Percentiles rank a stretch among this genome's conserved stretches.
Conservation (phyloP, 2,113 vertebrate species). For the Toxostoma redivivum region DNA sequence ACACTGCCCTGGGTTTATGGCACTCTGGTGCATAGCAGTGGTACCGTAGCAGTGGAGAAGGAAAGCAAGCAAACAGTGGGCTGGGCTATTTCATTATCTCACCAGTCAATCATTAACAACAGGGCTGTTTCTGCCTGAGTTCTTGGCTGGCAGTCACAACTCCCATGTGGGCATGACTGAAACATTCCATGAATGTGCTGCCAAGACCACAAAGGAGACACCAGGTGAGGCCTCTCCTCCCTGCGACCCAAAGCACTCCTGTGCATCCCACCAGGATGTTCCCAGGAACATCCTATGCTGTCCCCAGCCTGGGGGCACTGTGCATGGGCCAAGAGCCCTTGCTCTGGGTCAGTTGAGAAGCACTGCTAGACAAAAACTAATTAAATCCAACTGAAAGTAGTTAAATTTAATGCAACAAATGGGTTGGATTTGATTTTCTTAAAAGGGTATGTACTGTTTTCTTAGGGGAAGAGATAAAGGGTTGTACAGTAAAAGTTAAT, state of each 20-base stretch:
- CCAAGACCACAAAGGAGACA: not conserved
- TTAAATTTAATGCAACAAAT: not conserved
- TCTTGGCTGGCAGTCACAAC: not conserved
- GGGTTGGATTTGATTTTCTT: not conserved
- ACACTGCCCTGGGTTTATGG: not conserved
- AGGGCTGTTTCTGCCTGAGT: not conserved
- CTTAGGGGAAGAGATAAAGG: not conserved
- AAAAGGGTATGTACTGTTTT: not conserved
- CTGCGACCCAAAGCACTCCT: accelerated
- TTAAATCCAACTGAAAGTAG: not conserved
- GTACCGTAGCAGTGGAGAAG: not conserved
- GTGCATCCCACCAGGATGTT: accelerated
- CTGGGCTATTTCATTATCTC: not conserved
- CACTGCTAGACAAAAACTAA: not conserved
- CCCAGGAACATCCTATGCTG: not conserved
- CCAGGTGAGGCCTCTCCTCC: not conserved
- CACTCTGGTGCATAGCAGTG: not conserved
- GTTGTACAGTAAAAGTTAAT: not conserved
- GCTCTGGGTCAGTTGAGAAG: not conserved
- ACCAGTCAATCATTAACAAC: slow-evolving; percentile 35
- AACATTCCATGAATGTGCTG: not conserved
- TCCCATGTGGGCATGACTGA: not conserved
- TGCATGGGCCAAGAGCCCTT: accelerated
- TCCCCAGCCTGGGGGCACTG: not conserved
- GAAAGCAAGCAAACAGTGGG: not conserved